A percentile compares a stretch with the other conserved stretches of the same genome.
These are phyloP conservation scores for Coelinius sp. DNA, from an alignment of 2,888 invertebrate species.

Conservation along the genomic window DNA sequence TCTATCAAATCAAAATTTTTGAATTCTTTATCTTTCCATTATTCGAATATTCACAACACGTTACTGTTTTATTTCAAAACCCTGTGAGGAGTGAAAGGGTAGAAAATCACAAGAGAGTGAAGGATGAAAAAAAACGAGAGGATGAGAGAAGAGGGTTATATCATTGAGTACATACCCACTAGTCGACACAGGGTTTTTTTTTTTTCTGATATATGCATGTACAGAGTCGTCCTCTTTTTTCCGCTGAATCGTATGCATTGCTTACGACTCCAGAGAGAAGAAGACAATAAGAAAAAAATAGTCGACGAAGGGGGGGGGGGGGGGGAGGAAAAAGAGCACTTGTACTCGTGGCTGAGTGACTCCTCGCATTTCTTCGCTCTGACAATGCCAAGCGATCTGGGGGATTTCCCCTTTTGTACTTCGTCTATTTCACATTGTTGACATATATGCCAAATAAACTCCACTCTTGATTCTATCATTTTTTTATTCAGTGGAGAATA, in stretches of 20 bases:
- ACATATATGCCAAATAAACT: constrained; percentile 35
- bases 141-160: constrained; percentile 34
- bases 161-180: constrained; percentile 9
- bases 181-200: neutral
- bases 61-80: constrained; percentile 17
- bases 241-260: constrained; percentile 30
- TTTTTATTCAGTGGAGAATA: neutral
- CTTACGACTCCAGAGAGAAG: constrained; percentile 26
- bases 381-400: constrained; percentile 30
- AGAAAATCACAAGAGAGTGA: constrained; percentile 35
- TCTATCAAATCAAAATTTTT: constrained; percentile 1
- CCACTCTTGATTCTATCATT: constrained; percentile 1
- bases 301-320: neutral
- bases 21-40: neutral
- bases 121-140: constrained; percentile 32
- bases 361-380: constrained; percentile 21
- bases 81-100: constrained; percentile 34
- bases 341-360: constrained; percentile 34
- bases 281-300: neutral
- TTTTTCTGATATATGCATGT: constrained; percentile 13
- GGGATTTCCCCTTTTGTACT: constrained; percentile 35
- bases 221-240: constrained; percentile 30
- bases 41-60: constrained; percentile 36
- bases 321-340: neutral
- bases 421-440: constrained; percentile 31